Base-by-base conservation (phyloP, 23 tunicate species). In the Ascidia mentula region DNA sequence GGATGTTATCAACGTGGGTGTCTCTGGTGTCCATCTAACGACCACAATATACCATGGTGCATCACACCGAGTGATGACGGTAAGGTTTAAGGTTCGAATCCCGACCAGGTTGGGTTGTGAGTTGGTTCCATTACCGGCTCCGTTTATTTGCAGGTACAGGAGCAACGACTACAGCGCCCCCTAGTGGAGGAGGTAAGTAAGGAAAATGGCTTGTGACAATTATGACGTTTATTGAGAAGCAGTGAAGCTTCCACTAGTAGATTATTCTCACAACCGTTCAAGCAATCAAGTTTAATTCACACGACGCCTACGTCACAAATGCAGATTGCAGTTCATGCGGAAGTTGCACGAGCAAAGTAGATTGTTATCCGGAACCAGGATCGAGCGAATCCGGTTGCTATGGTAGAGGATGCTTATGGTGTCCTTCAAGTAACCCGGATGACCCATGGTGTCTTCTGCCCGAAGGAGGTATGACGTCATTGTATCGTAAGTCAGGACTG, bases 331-430 rank as follows among this genome's bases (percentile, higher is more conserved):
- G 87, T 34, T 75, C 89, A 8, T 93, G 98, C 87, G 32, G 81
- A 15, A 17, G 88, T 0, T 93, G 98, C 73, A 31, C 71, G 36
- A 84, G 40, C 80, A 93, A 93, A 45, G 72, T 80, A 12, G 97
- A 96, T 46, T 96, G 99, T 74, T 91, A 73, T 37, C 97, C 99
- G 38, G 97, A 96, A 40, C 74, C 97, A 36, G 99, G 99, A n/a
- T 89, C 99, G 18, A 77, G 86, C 35, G 94, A 96, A 45, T n/a
- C 38, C n/a, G 96, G 92, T 22, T 96, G 99, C 45, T 78, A 82
- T 72, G 78, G 74, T 20, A 60, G 99, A 35, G 97, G 99, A 40
- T 96, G 99, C 74, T 65, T 91, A 6, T 96, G 99, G 99, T 87
- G 90, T 72, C 94, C 93, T 0, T 75, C 94, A 3, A 77, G 45